Evolutionary conservation across 2,113 vertebrate genomes (phyloP).

Genomic region (Morone saxatilis): DNA sequence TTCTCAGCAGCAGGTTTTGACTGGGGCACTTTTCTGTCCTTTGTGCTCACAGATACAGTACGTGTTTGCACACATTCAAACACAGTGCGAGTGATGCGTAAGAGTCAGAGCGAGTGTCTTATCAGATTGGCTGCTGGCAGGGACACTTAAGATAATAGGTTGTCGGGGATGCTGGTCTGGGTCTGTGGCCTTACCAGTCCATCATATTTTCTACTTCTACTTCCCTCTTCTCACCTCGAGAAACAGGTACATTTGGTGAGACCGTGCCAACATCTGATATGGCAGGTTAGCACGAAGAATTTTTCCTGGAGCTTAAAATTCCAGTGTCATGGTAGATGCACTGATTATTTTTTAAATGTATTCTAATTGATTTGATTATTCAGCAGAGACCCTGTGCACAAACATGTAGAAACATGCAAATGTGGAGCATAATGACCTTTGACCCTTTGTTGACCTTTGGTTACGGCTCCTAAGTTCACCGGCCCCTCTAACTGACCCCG

Average conservation of each 20-base stretch:
- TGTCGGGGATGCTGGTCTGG: background rate
- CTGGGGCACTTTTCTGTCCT: background rate
- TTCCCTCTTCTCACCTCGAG: background rate
- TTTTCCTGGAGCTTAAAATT: background rate
- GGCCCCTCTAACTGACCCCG: background rate
- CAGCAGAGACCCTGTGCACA: background rate
- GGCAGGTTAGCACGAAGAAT: background rate
- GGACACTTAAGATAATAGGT: constrained; percentile 11
- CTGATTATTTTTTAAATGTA: background rate
- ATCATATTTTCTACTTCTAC: background rate
- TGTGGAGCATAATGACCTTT: background rate
- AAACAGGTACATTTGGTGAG: background rate
- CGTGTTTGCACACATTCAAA: background rate
- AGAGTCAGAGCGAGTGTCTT: background rate
- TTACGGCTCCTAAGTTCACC: too few relatives aligned
- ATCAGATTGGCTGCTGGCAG: constrained; percentile 51
- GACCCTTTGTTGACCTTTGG: background rate
- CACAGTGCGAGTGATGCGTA: background rate
- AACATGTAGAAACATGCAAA: background rate
- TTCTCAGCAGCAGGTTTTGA: background rate
- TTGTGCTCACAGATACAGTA: background rate
- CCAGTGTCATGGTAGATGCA: too few relatives aligned
- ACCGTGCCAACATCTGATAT: background rate
- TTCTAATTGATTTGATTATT: background rate
- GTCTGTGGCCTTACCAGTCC: background rate